Evolutionary conservation across 2,888 invertebrate genomes (phyloP), one percentile per base, ranked within the genome.

Genomic region (Tetragonisca angustula): DNA sequence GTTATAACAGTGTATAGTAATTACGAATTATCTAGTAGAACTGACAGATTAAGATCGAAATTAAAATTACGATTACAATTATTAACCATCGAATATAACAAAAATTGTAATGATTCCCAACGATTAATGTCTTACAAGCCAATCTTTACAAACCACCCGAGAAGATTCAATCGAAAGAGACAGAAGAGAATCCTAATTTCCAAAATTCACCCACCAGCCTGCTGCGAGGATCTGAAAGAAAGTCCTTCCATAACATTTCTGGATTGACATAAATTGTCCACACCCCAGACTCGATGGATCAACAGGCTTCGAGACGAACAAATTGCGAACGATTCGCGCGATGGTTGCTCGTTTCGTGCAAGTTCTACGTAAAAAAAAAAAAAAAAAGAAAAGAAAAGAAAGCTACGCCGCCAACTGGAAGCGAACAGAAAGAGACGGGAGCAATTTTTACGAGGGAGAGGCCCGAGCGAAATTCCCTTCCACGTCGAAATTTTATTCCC

Each of bases 271-370:
- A 77, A 87, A 81, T 83, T 61, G 80, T 27, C 59, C 32, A 43
- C 81, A 59, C 69, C 79, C 73, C 65, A 27, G 52, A 24, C 21
- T 17, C 21, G 50, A 17, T 68, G 85, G 86, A 88, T 88, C 88
- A 87, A 88, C 81, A 88, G 87, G 79, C 84, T 79, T 36, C 69
- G 79, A 62, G 61, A 73, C 72, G 77, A 36, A 84, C 88, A 88
- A 88, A 88, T 88, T 88, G 79, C 76, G 50, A 61, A 64, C 81
- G 84, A 83, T 54, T 27, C 24, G 65, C 68, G 27, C 56, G 49
- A 19, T 21, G 11, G 52, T 43, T 52, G 24, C 61, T 75, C 27
- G 56, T 71, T 64, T 59, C 71, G 3, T 27, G 19, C 17, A 62
- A 70, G 43, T 76, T 64, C 17, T 17, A 0, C 15, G 27, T 2